phyloP scores from a whole-genome alignment of 2,113 vertebrate genomes.

The Xerus inauris region DNA sequence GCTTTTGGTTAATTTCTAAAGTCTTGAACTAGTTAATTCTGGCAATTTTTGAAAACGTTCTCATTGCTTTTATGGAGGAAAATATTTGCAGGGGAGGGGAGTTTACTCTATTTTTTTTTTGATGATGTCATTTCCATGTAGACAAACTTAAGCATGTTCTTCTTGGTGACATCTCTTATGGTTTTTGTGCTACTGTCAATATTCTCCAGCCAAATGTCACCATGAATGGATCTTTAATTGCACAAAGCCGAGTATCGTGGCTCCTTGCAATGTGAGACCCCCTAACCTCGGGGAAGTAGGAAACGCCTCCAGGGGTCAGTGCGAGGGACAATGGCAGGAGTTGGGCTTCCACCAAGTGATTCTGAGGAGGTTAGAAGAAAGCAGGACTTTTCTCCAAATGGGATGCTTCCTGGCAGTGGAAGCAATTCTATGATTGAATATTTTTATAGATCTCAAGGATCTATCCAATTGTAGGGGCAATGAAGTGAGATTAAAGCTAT shows the following conservation, averaged over 20 bases:
- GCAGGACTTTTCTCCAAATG: not conserved
- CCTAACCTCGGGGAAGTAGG: not conserved
- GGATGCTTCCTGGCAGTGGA: not conserved
- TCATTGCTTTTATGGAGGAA: not conserved
- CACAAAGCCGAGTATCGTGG: not conserved
- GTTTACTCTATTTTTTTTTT: not conserved
- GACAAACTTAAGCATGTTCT: not conserved
- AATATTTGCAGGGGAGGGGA: not conserved
- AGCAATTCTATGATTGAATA: not conserved
- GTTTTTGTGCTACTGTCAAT: not conserved
- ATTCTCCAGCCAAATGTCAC: not conserved
- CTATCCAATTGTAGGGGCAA: not conserved
- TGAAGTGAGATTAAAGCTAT: not conserved
- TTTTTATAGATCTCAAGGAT: not conserved
- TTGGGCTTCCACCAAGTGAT: not conserved
- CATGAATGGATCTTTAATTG: not conserved
- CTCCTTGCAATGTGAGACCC: not conserved
- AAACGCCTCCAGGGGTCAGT: not conserved
- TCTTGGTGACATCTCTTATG: not conserved
- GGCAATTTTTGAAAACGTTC: not conserved
- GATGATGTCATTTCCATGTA: not conserved
- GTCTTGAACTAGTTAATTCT: constrained; percentile 2
- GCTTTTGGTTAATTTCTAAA: not conserved
- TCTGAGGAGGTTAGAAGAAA: constrained; percentile 23
- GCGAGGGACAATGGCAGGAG: not conserved